A percentile compares a stretch with the other conserved stretches of the same genome.
Evolutionary conservation across 2,113 vertebrate species (phyloP).

Genomic region (Ceuthmochares aereus): DNA sequence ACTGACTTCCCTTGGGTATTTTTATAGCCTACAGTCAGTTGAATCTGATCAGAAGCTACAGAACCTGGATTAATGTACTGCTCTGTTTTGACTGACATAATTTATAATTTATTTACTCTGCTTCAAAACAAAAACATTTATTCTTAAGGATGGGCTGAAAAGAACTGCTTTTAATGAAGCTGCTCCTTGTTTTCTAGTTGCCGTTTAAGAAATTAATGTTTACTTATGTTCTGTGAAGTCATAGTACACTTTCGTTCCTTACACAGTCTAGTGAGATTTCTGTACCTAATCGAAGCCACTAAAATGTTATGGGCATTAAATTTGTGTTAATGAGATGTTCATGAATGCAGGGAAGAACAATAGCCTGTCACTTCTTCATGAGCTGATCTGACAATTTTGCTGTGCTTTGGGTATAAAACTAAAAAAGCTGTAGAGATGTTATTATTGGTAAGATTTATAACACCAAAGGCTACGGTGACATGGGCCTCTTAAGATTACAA

Average conservation of each 20-base stretch:
- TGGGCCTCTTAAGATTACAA: constrained; percentile 57
- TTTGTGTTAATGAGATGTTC: constrained; percentile 68
- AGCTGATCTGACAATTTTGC: constrained; percentile 70
- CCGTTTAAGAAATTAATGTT: background rate
- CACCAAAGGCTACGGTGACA: constrained; percentile 36
- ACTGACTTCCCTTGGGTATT: constrained; percentile 49
- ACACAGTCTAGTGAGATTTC: constrained; percentile 6
- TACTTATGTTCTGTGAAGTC: background rate
- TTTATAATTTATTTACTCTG: constrained; percentile 48
- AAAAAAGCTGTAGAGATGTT: constrained; percentile 41
- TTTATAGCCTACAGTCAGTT: constrained; percentile 47
- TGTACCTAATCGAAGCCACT: constrained; percentile 4
- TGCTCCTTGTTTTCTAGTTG: background rate
- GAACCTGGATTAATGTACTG: constrained; percentile 28
- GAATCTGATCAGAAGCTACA: constrained; percentile 47
- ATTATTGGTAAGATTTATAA: constrained; percentile 64
- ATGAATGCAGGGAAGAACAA: constrained; percentile 68
- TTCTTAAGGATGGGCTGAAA: constrained; percentile 41
- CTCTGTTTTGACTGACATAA: constrained; percentile 65
- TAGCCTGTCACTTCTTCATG: constrained; percentile 67
- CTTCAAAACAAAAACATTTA: constrained; percentile 43
- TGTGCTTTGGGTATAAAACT: constrained; percentile 60
- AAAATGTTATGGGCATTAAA: constrained; percentile 60
- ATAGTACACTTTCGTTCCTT: background rate
- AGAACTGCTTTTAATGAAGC: background rate